These are phyloP conservation scores for Philereme transversata DNA, from an alignment of 2,888 invertebrate species.

Conservation along the genomic window DNA sequence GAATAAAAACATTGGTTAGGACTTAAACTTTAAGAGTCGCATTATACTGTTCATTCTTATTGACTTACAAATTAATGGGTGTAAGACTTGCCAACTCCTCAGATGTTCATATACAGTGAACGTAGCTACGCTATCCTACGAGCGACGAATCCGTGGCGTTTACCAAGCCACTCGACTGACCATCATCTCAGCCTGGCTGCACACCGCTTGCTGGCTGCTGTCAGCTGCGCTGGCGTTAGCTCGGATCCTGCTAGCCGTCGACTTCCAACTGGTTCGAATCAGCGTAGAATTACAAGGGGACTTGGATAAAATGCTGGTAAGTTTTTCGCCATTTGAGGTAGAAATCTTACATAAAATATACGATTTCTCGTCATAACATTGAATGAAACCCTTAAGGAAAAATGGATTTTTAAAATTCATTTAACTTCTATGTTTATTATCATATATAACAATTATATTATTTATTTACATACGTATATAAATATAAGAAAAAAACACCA, in stretches of 20 bases:
- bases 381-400: too few relatives aligned
- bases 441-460: too few relatives aligned
- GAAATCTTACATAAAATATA: too few relatives aligned
- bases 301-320: conserved; percentile 68
- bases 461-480: too few relatives aligned
- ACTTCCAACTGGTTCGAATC: conserved; percentile 70
- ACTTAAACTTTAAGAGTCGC: too few relatives aligned
- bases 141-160: conserved; percentile 73
- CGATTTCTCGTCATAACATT: too few relatives aligned
- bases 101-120: conserved; percentile 69
- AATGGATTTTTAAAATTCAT: too few relatives aligned
- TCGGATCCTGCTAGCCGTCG: conserved; percentile 65
- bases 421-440: too few relatives aligned
- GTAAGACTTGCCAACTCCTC: conserved; percentile 1
- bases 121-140: conserved; percentile 69
- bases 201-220: conserved; percentile 71
- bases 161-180: conserved; percentile 72
- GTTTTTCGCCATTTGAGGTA: conserved; percentile 7
- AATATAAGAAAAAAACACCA: too few relatives aligned
- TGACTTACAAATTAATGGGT: neutral
- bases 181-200: conserved; percentile 72
- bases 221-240: conserved; percentile 59
- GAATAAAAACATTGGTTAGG: too few relatives aligned
- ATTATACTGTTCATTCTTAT: too few relatives aligned
- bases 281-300: conserved; percentile 61